phyloP scores from a whole-genome alignment of 1,140 invertebrate genomes.

The Solen grandis region DNA sequence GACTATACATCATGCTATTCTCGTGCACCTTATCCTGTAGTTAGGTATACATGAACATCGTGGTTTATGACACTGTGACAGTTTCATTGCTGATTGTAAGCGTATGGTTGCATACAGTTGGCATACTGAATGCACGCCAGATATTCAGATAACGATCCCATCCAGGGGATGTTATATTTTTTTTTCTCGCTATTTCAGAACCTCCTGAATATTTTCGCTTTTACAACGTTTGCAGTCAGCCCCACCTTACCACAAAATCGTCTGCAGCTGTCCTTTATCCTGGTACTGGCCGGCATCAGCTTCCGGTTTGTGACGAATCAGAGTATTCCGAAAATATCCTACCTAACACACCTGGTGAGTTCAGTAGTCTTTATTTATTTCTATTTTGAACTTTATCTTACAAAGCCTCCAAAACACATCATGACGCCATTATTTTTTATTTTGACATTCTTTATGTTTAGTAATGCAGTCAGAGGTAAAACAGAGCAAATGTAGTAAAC shows the following conservation, averaged over 20 bases:
- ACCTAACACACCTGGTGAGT: conserved; percentile 76
- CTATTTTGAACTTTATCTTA: background rate
- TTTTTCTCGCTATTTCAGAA: conserved; percentile 73
- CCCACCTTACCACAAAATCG: conserved; percentile 65
- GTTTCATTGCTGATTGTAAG: too few species aligned
- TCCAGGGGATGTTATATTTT: too few species aligned
- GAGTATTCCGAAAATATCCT: conserved; percentile 76
- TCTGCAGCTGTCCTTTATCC: conserved; percentile 75
- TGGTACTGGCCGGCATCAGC: conserved; percentile 72
- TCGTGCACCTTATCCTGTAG: too few species aligned
- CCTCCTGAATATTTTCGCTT: conserved; percentile 70
- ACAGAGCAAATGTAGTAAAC: background rate
- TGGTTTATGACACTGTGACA: too few species aligned
- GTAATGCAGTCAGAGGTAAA: background rate
- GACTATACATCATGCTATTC: too few species aligned
- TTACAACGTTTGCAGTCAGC: conserved; percentile 73
- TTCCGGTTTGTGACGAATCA: conserved; percentile 76
- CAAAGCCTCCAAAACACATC: background rate
- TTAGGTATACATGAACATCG: too few species aligned
- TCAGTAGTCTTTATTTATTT: background rate
- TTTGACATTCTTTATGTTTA: background rate
- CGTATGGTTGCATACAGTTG: too few species aligned
- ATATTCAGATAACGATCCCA: too few species aligned
- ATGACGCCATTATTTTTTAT: background rate
- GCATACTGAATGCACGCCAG: too few species aligned